phyloP scores from a whole-genome alignment of 2,888 invertebrate species.

The Siphonodentalium dalli region DNA sequence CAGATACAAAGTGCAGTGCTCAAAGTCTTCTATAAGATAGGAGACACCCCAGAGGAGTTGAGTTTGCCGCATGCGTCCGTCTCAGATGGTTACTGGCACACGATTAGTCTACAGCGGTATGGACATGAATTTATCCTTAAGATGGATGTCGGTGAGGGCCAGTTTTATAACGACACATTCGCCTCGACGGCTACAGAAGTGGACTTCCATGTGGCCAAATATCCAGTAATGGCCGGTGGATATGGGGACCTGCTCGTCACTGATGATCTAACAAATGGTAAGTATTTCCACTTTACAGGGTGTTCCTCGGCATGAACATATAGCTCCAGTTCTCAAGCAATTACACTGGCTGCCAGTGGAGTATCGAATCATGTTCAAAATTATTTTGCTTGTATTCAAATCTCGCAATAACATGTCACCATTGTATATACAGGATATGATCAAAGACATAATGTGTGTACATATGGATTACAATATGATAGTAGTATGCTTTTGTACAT shows the following conservation, averaged over 20 bases:
- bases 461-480: no score
- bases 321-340: no score
- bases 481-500: no score
- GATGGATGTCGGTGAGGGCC: conserved; percentile 92
- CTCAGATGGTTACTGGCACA: conserved; percentile 97
- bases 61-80: conserved; percentile 87
- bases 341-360: no score
- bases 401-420: no score
- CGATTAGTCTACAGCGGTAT: conserved; percentile 86
- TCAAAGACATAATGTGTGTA: no score
- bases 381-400: no score
- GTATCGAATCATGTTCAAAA: no score
- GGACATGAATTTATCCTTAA: conserved; percentile 92
- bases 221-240: conserved; percentile 94
- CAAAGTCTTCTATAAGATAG: background rate
- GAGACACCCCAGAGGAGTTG: conserved; percentile 72
- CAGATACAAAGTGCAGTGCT: background rate
- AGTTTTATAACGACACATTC: conserved; percentile 51
- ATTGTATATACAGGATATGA: no score
- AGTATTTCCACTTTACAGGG: conserved; percentile 2
- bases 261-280: background rate
- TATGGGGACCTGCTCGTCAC: background rate
- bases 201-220: no score
- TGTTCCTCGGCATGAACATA: no score
- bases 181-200: no score